These are phyloP conservation scores for Phycodurus eques DNA, from an alignment of 2,113 vertebrate species.

Conservation along the genomic window DNA sequence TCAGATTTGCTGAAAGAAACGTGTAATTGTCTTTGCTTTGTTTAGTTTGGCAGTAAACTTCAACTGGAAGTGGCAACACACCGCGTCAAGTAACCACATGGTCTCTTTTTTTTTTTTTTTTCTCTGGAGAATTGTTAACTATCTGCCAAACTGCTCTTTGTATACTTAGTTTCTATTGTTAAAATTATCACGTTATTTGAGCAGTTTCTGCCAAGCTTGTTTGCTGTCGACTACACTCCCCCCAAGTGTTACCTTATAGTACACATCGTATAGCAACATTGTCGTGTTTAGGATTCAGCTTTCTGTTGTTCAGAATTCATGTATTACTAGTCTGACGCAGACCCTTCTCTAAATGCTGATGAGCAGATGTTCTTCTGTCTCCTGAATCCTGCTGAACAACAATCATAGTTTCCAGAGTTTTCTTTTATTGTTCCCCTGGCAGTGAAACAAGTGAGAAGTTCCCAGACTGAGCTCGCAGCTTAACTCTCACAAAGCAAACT, in stretches of 20 bases:
- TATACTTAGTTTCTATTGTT: no score
- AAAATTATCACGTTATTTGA: not conserved
- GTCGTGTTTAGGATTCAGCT: not conserved
- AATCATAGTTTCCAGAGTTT: slow-evolving; percentile 31
- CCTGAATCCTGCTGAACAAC: slow-evolving; percentile 19
- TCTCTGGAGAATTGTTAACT: no score
- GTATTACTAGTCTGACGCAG: not conserved
- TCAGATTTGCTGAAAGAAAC: no score
- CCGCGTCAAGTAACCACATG: no score
- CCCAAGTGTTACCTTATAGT: not conserved
- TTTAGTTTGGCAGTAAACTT: no score
- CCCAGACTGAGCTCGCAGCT: slow-evolving; percentile 46
- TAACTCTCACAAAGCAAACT: slow-evolving; percentile 65
- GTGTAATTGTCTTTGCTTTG: no score
- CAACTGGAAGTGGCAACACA: no score
- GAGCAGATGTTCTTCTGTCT: slow-evolving; percentile 18
- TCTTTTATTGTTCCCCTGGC: slow-evolving; percentile 34
- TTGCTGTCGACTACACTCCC: not conserved
- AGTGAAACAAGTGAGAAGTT: slow-evolving; percentile 43
- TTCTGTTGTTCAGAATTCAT: not conserved
- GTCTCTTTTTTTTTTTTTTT: no score
- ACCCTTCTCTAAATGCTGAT: slow-evolving; percentile 6
- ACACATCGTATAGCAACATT: not conserved
- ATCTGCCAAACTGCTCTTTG: no score
- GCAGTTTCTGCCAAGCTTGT: not conserved